Percentiles rank a stretch among this genome's conserved stretches.
phyloP scores from a whole-genome alignment of 2,113 vertebrate genomes.

The Microcebus jonahi region DNA sequence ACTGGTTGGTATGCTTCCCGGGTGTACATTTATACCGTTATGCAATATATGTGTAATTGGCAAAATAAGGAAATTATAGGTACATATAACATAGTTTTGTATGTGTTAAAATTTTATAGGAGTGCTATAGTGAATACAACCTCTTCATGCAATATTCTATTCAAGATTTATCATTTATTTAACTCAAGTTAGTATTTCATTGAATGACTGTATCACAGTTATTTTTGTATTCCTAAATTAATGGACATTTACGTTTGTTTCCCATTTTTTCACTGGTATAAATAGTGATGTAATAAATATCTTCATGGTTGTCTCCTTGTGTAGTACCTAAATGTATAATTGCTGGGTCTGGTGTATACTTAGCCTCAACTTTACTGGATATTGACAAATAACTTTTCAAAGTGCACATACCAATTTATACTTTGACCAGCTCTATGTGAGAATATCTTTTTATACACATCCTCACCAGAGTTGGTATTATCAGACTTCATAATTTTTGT shows the following conservation, averaged over 20 bases:
- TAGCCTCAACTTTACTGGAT: neutral
- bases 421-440: neutral
- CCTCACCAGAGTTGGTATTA: neutral
- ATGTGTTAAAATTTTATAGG: slow-evolving; percentile 15
- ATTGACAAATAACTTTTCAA: neutral
- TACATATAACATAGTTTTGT: neutral
- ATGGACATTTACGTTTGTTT: slow-evolving; percentile 20
- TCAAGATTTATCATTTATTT: slow-evolving; percentile 9
- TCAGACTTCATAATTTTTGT: neutral
- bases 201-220: neutral
- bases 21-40: neutral
- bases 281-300: neutral
- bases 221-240: neutral
- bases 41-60: neutral
- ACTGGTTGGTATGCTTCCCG: neutral
- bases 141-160: neutral
- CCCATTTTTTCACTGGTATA: slow-evolving; percentile 1
- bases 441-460: neutral
- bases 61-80: slow-evolving; percentile 12
- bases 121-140: neutral
- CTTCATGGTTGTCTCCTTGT: neutral
- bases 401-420: neutral
- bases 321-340: neutral
- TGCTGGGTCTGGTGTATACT: neutral
- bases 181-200: slow-evolving; percentile 25